A percentile compares a stretch with the other conserved stretches of the same genome.
These are phyloP conservation scores for Lepidocolaptes lacrymiger DNA, from an alignment of 2,797 vertebrate species.

Conservation along the genomic window DNA sequence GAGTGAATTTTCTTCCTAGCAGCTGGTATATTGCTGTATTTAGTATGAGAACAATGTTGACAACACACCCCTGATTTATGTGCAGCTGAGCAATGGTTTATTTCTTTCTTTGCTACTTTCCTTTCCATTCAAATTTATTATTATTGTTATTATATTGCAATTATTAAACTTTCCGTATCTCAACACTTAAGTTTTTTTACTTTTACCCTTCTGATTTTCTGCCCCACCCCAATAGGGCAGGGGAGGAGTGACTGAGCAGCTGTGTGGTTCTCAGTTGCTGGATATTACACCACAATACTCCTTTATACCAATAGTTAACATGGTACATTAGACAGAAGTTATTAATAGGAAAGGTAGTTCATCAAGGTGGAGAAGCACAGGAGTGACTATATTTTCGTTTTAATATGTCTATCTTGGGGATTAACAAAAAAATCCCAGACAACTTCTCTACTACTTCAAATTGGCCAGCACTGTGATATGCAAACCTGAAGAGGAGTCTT, in stretches of 20 bases:
- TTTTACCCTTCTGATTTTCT: neutral
- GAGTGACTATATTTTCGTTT: neutral
- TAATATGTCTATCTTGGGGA: neutral
- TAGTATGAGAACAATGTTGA: neutral
- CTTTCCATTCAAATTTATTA: neutral
- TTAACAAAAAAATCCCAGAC: neutral
- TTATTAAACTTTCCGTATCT: neutral
- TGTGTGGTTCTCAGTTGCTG: neutral
- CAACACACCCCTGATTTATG: neutral
- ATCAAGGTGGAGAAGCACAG: neutral
- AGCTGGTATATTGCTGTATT: neutral
- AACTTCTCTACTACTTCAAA: neutral
- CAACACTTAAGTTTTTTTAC: neutral
- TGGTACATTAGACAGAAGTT: neutral
- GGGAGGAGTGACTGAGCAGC: neutral
- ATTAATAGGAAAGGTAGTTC: neutral
- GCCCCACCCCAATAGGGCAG: neutral
- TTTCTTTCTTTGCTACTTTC: neutral
- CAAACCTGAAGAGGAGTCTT: neutral
- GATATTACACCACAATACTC: neutral
- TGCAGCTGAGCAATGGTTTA: neutral
- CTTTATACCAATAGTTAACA: neutral
- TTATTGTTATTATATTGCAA: neutral
- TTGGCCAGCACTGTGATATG: neutral
- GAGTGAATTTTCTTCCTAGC: neutral